Conservation (phyloP, 2,888 invertebrate species). For the Barypeithes pellucidus region DNA sequence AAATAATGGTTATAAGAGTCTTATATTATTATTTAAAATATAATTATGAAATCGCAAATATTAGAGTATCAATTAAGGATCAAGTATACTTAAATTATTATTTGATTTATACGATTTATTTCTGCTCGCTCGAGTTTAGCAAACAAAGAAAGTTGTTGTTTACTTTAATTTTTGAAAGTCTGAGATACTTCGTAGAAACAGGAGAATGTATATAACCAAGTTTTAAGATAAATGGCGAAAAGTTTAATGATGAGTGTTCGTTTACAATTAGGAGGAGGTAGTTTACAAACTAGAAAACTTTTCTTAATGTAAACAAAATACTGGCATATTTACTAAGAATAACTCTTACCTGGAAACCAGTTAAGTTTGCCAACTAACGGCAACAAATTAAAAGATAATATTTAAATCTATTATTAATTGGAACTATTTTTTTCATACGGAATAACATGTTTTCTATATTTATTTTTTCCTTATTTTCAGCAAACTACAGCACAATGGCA, state of each 20-base stretch:
- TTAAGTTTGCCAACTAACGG: no score
- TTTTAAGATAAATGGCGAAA: background rate
- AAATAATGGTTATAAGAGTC: no score
- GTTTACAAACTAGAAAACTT: no score
- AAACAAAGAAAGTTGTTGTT: slow-evolving; percentile 5
- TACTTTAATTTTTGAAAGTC: slow-evolving; percentile 2
- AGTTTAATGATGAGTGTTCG: background rate
- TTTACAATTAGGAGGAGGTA: background rate
- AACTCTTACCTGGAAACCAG: no score
- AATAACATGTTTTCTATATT: no score
- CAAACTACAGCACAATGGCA: slow-evolving; percentile 78
- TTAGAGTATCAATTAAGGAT: background rate
- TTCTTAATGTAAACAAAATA: no score
- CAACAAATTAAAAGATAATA: no score
- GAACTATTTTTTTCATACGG: background rate
- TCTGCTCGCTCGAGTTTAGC: background rate
- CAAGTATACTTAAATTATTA: background rate
- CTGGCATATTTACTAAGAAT: no score
- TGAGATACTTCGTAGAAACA: background rate
- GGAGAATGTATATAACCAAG: background rate
- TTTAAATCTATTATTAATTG: background rate
- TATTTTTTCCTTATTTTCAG: slow-evolving; percentile 67
- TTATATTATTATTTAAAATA: no score
- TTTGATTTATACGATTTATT: slow-evolving; percentile 16
- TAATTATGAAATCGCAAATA: background rate